Evolutionary conservation across 2,797 vertebrate genomes (phyloP), one percentile per base, ranked within the genome.

Genomic region (Malurus leucopterus): DNA sequence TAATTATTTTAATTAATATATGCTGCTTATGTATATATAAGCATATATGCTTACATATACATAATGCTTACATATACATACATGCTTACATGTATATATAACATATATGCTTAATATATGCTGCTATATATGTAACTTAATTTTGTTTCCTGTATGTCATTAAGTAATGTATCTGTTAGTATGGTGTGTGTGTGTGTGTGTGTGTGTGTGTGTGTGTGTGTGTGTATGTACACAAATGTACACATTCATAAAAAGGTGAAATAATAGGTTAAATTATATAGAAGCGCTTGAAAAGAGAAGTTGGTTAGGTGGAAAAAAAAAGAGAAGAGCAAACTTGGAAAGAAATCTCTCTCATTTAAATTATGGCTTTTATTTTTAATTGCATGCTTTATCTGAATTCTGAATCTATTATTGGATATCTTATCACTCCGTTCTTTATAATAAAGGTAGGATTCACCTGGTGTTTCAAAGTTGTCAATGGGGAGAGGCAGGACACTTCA

Each of bases 161-260:
- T 84, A 63, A 47, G 24, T 24, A 18, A 18, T 63, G 2, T 24
- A 2, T 36, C 34, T 79, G 43, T 34, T 51, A 2, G 15, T 40
- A 6, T 46, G 12, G 9, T 29, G 3, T 36, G 1, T 41, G 8
- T 32, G 8, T 32, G 3, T 32, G 8, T 32, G 3, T 36, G 1
- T 40, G 8, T 77, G 3, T 41, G 3, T n/a, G n/a, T 15, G 8
- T 32, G 8, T 32, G 3, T 32, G 8, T 32, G 3, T 36, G 1
- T 40, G 8, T 77, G 3, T 41, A 3, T n/a, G n/a, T 15, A 32
- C 19, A 46, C 3, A 36, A 21, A 30, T 41, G 8, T 20, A 2
- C 7, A 51, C 7, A 40, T 49, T 32, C 10, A 50, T 59, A 13
- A 68, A 68, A 91, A 73, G 15, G 26, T 43, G 9, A 67, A 86